phyloP scores from a whole-genome alignment of 2,113 vertebrate genomes.

The Neofelis nebulosa region DNA sequence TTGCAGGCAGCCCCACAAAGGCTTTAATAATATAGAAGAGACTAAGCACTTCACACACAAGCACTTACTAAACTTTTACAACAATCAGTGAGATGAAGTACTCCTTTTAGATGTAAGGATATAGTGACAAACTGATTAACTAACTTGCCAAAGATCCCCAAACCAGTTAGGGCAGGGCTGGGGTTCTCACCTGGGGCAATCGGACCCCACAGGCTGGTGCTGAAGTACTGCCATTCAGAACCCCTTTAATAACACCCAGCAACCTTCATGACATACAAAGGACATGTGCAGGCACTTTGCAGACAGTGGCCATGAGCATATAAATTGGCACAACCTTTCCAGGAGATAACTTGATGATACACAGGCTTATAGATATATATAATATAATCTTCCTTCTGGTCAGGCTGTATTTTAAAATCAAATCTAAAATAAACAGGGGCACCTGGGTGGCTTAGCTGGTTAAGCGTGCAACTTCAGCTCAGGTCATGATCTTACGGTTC shows the following conservation, averaged over 20 bases:
- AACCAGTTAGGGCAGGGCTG: neutral
- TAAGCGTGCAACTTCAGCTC: neutral
- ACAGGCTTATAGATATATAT: neutral
- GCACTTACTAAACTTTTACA: neutral
- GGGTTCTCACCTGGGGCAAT: neutral
- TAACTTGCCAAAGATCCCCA: neutral
- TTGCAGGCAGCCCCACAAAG: neutral
- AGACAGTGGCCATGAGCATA: neutral
- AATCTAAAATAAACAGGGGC: neutral
- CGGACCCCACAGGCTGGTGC: neutral
- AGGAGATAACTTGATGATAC: neutral
- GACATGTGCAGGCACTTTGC: neutral
- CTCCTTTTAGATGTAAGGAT: neutral
- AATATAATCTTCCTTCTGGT: neutral
- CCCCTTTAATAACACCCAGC: neutral
- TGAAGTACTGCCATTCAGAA: neutral
- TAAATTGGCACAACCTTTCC: neutral
- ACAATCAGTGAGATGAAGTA: neutral
- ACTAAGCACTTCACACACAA: neutral
- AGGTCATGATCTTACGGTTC: neutral
- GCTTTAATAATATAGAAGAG: neutral
- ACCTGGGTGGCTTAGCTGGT: neutral
- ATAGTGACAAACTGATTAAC: neutral
- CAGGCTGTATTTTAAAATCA: neutral
- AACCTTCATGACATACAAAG: neutral